phyloP scores from a whole-genome alignment of 2,797 vertebrate genomes.

The Cynopterus sphinx region DNA sequence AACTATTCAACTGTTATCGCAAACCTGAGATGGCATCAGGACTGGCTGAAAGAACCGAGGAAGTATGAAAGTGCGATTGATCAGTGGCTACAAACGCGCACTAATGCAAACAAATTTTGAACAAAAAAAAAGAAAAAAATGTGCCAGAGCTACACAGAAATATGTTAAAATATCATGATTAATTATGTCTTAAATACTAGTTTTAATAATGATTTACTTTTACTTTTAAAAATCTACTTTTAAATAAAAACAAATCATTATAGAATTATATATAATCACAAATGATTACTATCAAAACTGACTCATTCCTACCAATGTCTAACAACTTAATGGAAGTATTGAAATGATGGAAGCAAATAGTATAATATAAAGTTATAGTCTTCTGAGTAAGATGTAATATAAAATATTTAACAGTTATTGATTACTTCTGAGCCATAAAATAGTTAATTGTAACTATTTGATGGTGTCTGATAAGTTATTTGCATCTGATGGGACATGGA shows the following conservation, averaged over 20 bases:
- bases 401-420: not conserved
- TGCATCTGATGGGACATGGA: not conserved
- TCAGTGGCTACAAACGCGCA: conserved; percentile 87
- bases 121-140: not conserved
- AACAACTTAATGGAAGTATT: conserved; percentile 25
- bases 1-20: conserved; percentile 93
- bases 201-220: conserved; percentile 39
- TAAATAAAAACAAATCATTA: conserved; percentile 18
- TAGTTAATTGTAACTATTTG: not conserved
- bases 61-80: conserved; percentile 90
- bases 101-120: not conserved
- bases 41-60: conserved; percentile 90
- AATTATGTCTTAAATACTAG: not conserved
- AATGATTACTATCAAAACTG: conserved; percentile 25
- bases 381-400: not conserved
- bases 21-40: conserved; percentile 94
- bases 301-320: not conserved
- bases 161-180: not conserved
- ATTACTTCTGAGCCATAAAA: not conserved
- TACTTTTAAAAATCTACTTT: conserved; percentile 34
- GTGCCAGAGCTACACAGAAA: not conserved
- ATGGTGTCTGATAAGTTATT: conserved; percentile 6
- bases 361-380: not conserved
- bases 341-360: conserved; percentile 13
- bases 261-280: conserved; percentile 49